A percentile compares a stretch with the other conserved stretches of the same genome.
phyloP scores from a whole-genome alignment of 2,113 vertebrate genomes.

The Melanerpes formicivorus region DNA sequence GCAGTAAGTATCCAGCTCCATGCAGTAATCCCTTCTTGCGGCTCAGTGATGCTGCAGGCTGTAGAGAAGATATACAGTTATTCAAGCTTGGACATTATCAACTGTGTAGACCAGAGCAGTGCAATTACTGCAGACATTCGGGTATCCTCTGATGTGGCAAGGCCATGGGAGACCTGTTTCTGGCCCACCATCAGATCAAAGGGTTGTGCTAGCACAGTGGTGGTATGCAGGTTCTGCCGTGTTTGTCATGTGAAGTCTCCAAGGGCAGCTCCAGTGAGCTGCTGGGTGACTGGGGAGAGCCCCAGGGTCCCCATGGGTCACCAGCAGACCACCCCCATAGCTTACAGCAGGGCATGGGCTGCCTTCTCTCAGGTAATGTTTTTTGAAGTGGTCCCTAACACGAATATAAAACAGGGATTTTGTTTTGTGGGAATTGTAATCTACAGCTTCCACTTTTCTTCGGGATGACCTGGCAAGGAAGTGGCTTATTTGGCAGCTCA shows the following conservation, averaged over 20 bases:
- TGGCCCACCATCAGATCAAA: neutral
- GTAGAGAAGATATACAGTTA: neutral
- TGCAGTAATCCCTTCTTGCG: neutral
- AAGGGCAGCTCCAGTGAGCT: neutral
- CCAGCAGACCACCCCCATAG: neutral
- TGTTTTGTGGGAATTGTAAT: constrained; percentile 1
- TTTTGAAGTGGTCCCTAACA: neutral
- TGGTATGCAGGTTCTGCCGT: neutral
- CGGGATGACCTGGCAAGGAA: constrained; percentile 25
- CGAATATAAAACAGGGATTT: neutral
- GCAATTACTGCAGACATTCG: neutral
- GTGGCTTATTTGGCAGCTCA: neutral
- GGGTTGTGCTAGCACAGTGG: neutral
- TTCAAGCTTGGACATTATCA: neutral
- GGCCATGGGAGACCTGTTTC: rapidly evolving
- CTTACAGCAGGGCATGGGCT: neutral
- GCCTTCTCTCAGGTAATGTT: neutral
- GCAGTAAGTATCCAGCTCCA: neutral
- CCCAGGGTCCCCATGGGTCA: neutral
- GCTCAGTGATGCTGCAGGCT: neutral
- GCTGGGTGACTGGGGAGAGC: neutral
- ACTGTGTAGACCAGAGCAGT: neutral
- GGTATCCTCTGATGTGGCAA: neutral
- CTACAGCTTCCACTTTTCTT: neutral
- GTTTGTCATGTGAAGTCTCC: neutral